Conservation (phyloP, 2,113 vertebrate species). For the Isurus oxyrinchus region DNA sequence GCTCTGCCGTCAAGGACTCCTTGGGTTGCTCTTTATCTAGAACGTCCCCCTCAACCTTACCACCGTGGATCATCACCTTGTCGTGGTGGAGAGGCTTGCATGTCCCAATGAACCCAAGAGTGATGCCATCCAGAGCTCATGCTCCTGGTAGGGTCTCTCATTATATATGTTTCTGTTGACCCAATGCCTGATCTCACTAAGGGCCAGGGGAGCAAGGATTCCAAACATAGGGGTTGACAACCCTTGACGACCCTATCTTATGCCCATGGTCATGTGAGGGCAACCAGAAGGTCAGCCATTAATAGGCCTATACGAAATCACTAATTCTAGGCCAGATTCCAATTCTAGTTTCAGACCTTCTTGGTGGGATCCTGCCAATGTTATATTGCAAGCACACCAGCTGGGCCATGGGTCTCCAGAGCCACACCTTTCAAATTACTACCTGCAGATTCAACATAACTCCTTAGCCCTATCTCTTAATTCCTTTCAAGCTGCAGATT, state of each 20-base stretch:
- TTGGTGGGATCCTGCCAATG: background rate
- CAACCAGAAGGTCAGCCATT: background rate
- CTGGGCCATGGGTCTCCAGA: too few species aligned
- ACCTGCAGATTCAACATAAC: background rate
- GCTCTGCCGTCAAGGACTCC: background rate
- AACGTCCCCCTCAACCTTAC: too few species aligned
- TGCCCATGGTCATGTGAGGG: background rate
- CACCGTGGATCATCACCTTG: too few species aligned
- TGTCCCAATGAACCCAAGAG: too few species aligned
- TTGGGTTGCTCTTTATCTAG: background rate
- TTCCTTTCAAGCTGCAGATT: background rate
- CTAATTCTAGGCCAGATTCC: background rate
- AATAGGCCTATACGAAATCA: background rate
- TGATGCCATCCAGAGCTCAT: too few species aligned
- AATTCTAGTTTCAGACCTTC: background rate
- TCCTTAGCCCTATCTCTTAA: background rate
- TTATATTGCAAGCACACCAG: background rate
- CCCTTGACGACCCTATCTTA: background rate
- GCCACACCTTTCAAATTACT: background rate
- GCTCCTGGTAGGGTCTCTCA: background rate
- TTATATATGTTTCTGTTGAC: background rate
- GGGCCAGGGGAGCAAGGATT: background rate
- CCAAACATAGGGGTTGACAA: background rate
- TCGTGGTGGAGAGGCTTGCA: too few species aligned
- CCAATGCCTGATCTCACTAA: background rate